Percentiles rank a stretch among this genome's conserved stretches.
Conservation (phyloP, 2,888 invertebrate species). For the Ennomos erosarius region DNA sequence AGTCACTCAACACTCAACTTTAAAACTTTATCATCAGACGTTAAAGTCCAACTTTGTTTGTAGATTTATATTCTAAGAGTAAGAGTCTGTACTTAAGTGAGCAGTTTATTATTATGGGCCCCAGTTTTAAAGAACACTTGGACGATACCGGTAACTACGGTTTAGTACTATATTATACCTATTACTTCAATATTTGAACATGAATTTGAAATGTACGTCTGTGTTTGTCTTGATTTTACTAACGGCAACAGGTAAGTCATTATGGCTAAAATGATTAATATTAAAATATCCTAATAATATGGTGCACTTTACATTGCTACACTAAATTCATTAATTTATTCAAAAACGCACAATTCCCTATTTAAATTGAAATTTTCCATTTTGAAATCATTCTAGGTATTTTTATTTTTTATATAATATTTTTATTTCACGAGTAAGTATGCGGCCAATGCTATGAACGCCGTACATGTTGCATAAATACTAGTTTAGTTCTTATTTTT, state of each 20-base stretch:
- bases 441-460: too few relatives aligned
- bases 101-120: slow-evolving; percentile 24
- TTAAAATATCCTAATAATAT: too few relatives aligned
- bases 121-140: slow-evolving; percentile 32
- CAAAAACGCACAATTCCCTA: too few relatives aligned
- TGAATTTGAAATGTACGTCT: slow-evolving; percentile 16
- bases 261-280: too few relatives aligned
- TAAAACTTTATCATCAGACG: slow-evolving; percentile 25
- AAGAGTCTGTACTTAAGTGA: slow-evolving; percentile 29
- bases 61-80: slow-evolving; percentile 20
- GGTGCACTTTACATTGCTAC: too few relatives aligned
- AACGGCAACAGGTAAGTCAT: slow-evolving; percentile 15
- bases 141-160: slow-evolving; percentile 15
- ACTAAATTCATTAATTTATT: too few relatives aligned
- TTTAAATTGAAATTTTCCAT: too few relatives aligned
- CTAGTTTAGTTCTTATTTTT: too few relatives aligned
- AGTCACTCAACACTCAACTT: slow-evolving; percentile 27
- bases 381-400: too few relatives aligned
- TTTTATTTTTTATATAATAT: too few relatives aligned
- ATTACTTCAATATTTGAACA: slow-evolving; percentile 11
- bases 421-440: too few relatives aligned
- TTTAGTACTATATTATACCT: slow-evolving; percentile 7
- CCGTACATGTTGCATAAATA: too few relatives aligned
- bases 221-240: slow-evolving; percentile 14
- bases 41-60: slow-evolving; percentile 27